A percentile compares a stretch with the other conserved stretches of the same genome.
phyloP scores from a whole-genome alignment of 2,888 invertebrate genomes.

The Vandiemenella viatica region DNA sequence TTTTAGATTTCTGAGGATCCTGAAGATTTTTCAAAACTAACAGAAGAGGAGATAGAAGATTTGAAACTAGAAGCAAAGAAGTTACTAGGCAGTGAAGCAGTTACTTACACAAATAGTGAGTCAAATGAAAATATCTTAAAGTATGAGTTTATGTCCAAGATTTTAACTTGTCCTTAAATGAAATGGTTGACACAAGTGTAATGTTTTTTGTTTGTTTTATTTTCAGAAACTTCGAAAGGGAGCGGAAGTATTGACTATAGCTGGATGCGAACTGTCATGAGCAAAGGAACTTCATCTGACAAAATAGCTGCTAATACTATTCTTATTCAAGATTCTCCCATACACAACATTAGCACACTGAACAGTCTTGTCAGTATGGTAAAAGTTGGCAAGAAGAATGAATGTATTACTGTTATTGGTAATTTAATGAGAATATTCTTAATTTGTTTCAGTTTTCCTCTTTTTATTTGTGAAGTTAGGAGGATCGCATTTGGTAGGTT shows the following conservation, averaged over 20 bases:
- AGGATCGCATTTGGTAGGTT: too few relatives aligned
- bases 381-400: slow-evolving; percentile 63
- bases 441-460: too few relatives aligned
- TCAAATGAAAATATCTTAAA: slow-evolving; percentile 7
- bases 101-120: slow-evolving; percentile 46
- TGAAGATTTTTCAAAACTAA: slow-evolving; percentile 27
- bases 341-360: slow-evolving; percentile 58
- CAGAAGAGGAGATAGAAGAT: slow-evolving; percentile 39
- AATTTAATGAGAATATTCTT: too few relatives aligned
- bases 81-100: slow-evolving; percentile 46
- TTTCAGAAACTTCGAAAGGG: slow-evolving; percentile 36
- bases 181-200: too few relatives aligned
- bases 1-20: slow-evolving; percentile 37
- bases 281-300: slow-evolving; percentile 70
- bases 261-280: slow-evolving; percentile 65
- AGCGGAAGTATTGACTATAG: slow-evolving; percentile 46
- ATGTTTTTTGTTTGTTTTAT: too few relatives aligned
- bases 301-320: slow-evolving; percentile 74
- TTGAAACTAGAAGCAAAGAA: slow-evolving; percentile 49
- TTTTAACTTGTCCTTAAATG: not conserved
- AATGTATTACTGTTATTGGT: slow-evolving; percentile 45
- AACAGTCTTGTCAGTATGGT: slow-evolving; percentile 59
- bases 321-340: slow-evolving; percentile 64
- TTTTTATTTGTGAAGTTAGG: too few relatives aligned
- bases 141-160: not conserved